phyloP scores from a whole-genome alignment of 2,888 invertebrate species.

The Diaphora mendica region DNA sequence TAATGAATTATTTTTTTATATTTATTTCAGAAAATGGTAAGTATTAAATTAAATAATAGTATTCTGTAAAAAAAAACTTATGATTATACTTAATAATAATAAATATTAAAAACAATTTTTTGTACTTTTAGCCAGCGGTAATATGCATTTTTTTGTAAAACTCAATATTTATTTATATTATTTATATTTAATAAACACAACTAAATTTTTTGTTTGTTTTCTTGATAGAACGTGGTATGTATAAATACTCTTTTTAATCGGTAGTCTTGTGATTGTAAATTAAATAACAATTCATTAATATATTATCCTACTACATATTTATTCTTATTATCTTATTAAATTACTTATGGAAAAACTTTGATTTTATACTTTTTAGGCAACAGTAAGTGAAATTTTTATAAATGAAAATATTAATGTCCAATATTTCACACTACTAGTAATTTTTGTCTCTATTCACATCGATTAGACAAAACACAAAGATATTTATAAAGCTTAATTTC shows the following conservation, averaged over 20 bases:
- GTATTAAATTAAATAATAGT: neutral
- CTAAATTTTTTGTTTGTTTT: neutral
- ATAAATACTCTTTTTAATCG: neutral
- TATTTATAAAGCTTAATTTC: too few relatives aligned
- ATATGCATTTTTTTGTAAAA: neutral
- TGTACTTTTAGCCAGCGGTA: neutral
- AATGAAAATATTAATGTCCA: neutral
- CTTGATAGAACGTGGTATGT: conserved; percentile 6
- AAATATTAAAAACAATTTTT: neutral
- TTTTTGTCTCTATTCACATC: too few relatives aligned
- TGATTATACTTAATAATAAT: neutral
- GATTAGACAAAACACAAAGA: too few relatives aligned
- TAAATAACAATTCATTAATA: too few relatives aligned
- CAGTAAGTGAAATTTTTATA: neutral
- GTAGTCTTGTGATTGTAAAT: too few relatives aligned
- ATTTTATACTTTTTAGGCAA: conserved; percentile 7
- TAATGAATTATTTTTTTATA: neutral
- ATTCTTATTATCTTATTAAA: too few relatives aligned
- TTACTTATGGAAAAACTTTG: too few relatives aligned
- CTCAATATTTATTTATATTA: neutral
- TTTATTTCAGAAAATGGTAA: neutral
- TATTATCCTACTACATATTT: too few relatives aligned
- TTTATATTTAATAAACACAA: neutral
- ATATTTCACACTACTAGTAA: neutral
- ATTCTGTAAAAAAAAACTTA: neutral